These are phyloP conservation scores for Graphium colonna DNA, from an alignment of 2,888 invertebrate genomes.

Conservation along the genomic window DNA sequence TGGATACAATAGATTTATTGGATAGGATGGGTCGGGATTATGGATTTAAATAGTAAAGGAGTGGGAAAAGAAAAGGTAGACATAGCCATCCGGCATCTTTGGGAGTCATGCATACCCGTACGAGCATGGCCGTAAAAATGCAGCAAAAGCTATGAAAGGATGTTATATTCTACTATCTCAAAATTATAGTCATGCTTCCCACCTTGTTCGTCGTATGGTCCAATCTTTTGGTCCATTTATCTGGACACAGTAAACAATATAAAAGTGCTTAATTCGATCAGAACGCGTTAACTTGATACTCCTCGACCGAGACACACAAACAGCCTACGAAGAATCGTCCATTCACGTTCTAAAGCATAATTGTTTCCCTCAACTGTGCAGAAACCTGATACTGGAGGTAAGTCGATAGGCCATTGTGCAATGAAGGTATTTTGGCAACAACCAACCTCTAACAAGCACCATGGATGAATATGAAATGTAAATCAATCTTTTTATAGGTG, in stretches of 20 bases:
- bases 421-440: not conserved
- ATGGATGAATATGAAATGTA: not conserved
- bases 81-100: too few species aligned
- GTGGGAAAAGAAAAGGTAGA: too few species aligned
- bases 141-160: too few species aligned
- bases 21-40: too few species aligned
- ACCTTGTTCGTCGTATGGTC: too few species aligned
- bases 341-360: conserved; percentile 7
- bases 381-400: conserved; percentile 1
- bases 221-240: not conserved
- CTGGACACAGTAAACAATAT: not conserved
- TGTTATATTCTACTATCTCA: too few species aligned
- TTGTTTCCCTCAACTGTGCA: conserved; percentile 12
- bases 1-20: too few species aligned
- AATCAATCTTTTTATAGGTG: not conserved
- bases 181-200: too few species aligned
- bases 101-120: too few species aligned
- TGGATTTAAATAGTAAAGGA: too few species aligned
- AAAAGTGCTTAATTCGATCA: not conserved
- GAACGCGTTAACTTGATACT: not conserved
- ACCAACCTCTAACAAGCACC: not conserved
- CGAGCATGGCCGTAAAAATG: too few species aligned
- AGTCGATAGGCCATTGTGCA: conserved; percentile 4
- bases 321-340: not conserved
- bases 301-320: not conserved